Conservation (phyloP, 2,888 invertebrate species). For the Cheilosia vernalis region DNA sequence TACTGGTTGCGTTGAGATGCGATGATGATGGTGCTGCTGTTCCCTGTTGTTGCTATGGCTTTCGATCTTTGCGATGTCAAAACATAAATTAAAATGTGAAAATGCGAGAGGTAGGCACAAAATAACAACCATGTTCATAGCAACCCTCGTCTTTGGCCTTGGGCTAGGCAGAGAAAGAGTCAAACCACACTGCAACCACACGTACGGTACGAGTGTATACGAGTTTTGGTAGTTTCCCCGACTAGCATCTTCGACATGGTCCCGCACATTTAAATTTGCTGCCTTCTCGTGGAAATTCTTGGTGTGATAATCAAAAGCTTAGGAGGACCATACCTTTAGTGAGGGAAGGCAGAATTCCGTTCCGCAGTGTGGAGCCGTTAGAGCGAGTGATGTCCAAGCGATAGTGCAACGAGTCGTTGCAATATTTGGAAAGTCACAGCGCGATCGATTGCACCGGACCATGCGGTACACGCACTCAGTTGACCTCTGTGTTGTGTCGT, state of each 20-base stretch:
- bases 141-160: constrained; percentile 37
- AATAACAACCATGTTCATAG: constrained; percentile 37
- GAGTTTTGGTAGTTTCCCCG: constrained; percentile 48
- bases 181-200: neutral
- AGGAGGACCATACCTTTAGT: constrained; percentile 49
- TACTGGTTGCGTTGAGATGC: constrained; percentile 53
- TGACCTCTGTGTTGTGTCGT: constrained; percentile 64
- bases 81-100: constrained; percentile 75
- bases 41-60: constrained; percentile 54
- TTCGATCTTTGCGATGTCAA: constrained; percentile 73
- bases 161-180: constrained; percentile 12
- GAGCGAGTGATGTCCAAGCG: constrained; percentile 52
- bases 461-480: constrained; percentile 68
- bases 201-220: neutral
- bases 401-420: constrained; percentile 42
- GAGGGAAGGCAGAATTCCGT: constrained; percentile 43
- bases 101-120: constrained; percentile 55
- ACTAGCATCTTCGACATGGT: constrained; percentile 64
- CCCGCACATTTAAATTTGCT: constrained; percentile 71
- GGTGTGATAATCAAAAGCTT: constrained; percentile 71
- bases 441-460: constrained; percentile 67
- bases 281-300: constrained; percentile 66
- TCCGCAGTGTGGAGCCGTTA: constrained; percentile 68
- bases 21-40: constrained; percentile 50
- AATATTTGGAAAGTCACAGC: constrained; percentile 69